These are phyloP conservation scores for Wasmannia auropunctata DNA, from an alignment of 1,140 invertebrate genomes.

Conservation along the genomic window DNA sequence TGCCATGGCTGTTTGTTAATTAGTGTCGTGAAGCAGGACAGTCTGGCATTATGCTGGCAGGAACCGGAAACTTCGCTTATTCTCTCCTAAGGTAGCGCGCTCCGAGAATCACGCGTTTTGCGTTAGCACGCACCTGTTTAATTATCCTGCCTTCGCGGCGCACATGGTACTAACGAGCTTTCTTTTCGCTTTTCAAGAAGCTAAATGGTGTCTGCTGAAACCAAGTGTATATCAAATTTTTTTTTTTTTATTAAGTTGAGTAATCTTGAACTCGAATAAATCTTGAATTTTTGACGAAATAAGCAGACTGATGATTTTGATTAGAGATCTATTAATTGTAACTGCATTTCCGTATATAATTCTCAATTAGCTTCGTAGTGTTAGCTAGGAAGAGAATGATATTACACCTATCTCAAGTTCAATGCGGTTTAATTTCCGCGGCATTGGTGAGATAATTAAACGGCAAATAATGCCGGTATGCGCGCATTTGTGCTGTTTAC, in stretches of 20 bases:
- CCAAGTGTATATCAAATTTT: neutral
- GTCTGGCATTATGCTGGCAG: slow-evolving; percentile 1
- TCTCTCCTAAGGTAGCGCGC: slow-evolving; percentile 3
- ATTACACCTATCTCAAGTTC: slow-evolving; percentile 5
- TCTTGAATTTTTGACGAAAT: neutral
- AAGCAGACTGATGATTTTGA: neutral
- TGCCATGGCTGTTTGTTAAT: slow-evolving; percentile 27
- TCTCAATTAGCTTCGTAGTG: too few species aligned
- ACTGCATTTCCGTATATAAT: neutral
- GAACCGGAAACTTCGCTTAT: slow-evolving; percentile 49
- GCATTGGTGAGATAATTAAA: slow-evolving; percentile 25
- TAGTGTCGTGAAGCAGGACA: neutral
- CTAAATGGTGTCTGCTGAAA: neutral
- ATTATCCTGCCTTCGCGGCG: neutral
- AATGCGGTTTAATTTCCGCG: slow-evolving; percentile 33
- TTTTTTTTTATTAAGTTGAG: neutral
- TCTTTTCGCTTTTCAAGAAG: neutral
- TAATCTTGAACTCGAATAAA: neutral
- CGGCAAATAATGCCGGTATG: slow-evolving; percentile 18
- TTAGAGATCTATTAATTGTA: neutral
- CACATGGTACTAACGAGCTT: neutral
- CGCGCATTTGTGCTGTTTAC: slow-evolving; percentile 22
- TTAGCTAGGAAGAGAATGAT: neutral
- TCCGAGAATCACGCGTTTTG: slow-evolving; percentile 12
- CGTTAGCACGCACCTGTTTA: slow-evolving; percentile 30